phyloP scores from a whole-genome alignment of 2,113 vertebrate genomes.

The Myrmophylax atrothorax region DNA sequence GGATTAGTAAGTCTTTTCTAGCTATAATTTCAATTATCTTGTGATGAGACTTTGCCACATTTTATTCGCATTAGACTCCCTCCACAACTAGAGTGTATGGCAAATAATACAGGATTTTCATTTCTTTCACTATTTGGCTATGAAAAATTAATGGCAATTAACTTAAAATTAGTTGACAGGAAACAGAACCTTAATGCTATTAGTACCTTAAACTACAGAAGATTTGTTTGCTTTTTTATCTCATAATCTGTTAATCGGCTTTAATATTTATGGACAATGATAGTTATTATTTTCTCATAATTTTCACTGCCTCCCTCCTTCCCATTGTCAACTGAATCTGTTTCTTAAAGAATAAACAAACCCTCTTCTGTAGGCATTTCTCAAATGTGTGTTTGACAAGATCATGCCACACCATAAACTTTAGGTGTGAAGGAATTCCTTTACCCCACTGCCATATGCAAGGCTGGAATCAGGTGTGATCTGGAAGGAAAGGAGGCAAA shows the following conservation, averaged over 20 bases:
- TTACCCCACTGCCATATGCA: background rate
- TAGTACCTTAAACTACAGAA: slow-evolving; percentile 16
- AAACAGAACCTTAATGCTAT: slow-evolving; percentile 43
- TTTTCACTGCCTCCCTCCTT: background rate
- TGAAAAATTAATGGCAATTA: slow-evolving; percentile 70
- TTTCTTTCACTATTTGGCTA: slow-evolving; percentile 35
- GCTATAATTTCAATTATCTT: background rate
- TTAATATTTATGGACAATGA: slow-evolving; percentile 33
- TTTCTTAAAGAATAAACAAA: slow-evolving; percentile 47
- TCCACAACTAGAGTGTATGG: background rate
- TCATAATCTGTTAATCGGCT: slow-evolving; percentile 58
- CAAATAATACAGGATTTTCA: background rate
- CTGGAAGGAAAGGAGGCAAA: background rate
- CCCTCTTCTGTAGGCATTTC: background rate
- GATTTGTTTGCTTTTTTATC: background rate
- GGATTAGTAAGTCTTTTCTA: background rate
- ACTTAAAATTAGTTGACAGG: slow-evolving; percentile 58
- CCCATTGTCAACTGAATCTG: background rate
- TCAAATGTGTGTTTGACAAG: background rate
- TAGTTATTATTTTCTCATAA: slow-evolving; percentile 34
- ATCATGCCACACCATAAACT: background rate
- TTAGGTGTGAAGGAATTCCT: background rate
- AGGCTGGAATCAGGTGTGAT: background rate
- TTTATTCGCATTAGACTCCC: background rate
- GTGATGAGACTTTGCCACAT: background rate